A percentile compares a stretch with the other conserved stretches of the same genome.
These are phyloP conservation scores for Thermophis baileyi DNA, from an alignment of 2,113 vertebrate genomes.

Conservation along the genomic window DNA sequence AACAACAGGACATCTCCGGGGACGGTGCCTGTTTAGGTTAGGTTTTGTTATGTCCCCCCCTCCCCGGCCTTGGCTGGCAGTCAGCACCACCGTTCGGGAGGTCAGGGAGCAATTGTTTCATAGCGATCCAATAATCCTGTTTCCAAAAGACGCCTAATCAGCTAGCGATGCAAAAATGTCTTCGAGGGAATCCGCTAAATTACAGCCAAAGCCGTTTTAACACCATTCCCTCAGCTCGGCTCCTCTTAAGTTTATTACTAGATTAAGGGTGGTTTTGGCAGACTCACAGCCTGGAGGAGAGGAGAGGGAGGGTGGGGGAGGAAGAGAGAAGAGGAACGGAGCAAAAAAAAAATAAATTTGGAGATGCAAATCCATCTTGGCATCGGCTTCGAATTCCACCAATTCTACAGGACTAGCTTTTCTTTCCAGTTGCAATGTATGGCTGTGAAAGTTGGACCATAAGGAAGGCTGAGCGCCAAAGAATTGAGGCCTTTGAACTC, in stretches of 20 bases:
- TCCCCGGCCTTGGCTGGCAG: neutral
- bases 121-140: neutral
- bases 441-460: too few species aligned
- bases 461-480: too few species aligned
- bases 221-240: fast-evolving
- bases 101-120: neutral
- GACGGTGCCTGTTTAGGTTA: neutral
- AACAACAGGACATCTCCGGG: neutral
- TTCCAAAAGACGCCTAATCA: neutral
- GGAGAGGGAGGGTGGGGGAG: too few species aligned
- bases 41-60: neutral
- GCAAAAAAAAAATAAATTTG: neutral
- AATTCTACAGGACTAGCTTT: neutral
- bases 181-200: neutral
- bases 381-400: neutral
- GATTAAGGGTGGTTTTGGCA: neutral
- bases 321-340: neutral
- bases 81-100: fast-evolving
- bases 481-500: too few species aligned
- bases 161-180: fast-evolving
- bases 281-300: neutral
- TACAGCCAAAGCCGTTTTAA: neutral
- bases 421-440: too few species aligned
- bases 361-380: neutral
- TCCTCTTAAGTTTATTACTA: neutral